Conservation (phyloP, 2,888 invertebrate species). For the Asteroscopus sphinx region DNA sequence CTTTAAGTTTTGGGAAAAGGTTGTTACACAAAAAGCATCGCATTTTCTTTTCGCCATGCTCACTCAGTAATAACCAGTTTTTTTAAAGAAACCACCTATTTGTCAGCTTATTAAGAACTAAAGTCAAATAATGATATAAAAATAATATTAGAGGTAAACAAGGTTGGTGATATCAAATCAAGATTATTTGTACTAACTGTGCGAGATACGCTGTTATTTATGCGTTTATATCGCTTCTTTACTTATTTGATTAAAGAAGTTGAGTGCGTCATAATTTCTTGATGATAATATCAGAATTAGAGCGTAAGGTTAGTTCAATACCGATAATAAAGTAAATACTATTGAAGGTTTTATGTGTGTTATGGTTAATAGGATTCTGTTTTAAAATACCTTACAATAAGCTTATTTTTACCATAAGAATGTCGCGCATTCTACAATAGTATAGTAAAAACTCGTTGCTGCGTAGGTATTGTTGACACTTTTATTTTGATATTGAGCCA, state of each 20-base stretch:
- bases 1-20: not conserved
- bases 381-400: not conserved
- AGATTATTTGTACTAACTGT: slow-evolving; percentile 46
- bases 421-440: slow-evolving; percentile 27
- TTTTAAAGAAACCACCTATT: too few species aligned
- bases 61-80: too few species aligned
- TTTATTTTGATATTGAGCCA: slow-evolving; percentile 60
- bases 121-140: not conserved
- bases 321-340: slow-evolving; percentile 74
- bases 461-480: slow-evolving; percentile 44
- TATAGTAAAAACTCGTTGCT: slow-evolving; percentile 17
- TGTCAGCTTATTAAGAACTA: too few species aligned
- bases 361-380: slow-evolving; percentile 7
- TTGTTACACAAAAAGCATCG: not conserved
- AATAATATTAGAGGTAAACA: not conserved
- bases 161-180: slow-evolving; percentile 20
- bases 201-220: slow-evolving; percentile 35
- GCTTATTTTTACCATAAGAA: slow-evolving; percentile 17
- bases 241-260: slow-evolving; percentile 47
- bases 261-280: slow-evolving; percentile 65
- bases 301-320: slow-evolving; percentile 82
- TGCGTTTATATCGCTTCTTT: slow-evolving; percentile 35
- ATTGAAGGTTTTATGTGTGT: slow-evolving; percentile 62
- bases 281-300: slow-evolving; percentile 67
- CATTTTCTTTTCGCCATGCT: too few species aligned